Percentiles rank a stretch among this genome's conserved stretches.
phyloP scores from a whole-genome alignment of 2,888 invertebrate genomes.

The Mimas tiliae region DNA sequence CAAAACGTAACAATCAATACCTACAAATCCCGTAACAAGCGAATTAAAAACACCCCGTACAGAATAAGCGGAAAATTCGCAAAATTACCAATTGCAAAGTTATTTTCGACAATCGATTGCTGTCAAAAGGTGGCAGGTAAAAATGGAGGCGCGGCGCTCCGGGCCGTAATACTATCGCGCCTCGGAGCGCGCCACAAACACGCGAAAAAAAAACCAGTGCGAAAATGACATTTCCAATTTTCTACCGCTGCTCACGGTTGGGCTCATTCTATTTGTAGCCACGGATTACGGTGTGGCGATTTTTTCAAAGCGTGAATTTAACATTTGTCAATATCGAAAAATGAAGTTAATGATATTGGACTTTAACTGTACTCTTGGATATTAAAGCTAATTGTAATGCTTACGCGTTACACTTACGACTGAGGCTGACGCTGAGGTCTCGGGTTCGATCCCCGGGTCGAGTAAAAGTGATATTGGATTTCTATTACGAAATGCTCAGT shows the following conservation, averaged over 20 bases:
- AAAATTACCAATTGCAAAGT: slow-evolving; percentile 62
- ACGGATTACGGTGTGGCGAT: slow-evolving; percentile 60
- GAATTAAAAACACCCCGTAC: slow-evolving; percentile 9
- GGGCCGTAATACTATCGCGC: slow-evolving; percentile 72
- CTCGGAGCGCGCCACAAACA: slow-evolving; percentile 68
- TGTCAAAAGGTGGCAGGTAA: slow-evolving; percentile 67
- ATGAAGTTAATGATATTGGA: too few species aligned
- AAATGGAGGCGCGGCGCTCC: slow-evolving; percentile 58
- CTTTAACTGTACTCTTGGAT: too few species aligned
- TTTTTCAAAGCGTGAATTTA: slow-evolving; percentile 29
- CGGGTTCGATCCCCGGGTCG: too few species aligned
- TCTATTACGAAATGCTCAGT: too few species aligned
- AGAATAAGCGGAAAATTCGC: slow-evolving; percentile 42
- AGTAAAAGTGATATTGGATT: too few species aligned
- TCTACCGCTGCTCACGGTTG: slow-evolving; percentile 81
- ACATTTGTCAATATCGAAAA: neutral
- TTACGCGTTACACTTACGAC: too few species aligned
- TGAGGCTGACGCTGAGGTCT: too few species aligned
- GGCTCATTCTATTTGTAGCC: slow-evolving; percentile 82
- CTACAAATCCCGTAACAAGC: neutral
- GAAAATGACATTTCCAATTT: slow-evolving; percentile 86
- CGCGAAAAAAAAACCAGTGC: slow-evolving; percentile 63
- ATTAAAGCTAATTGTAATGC: too few species aligned
- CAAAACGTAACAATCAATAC: neutral
- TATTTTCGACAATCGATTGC: slow-evolving; percentile 64